phyloP scores from a whole-genome alignment of 92 coral and sea anemone genomes.

The Epizoanthus rinbou region DNA sequence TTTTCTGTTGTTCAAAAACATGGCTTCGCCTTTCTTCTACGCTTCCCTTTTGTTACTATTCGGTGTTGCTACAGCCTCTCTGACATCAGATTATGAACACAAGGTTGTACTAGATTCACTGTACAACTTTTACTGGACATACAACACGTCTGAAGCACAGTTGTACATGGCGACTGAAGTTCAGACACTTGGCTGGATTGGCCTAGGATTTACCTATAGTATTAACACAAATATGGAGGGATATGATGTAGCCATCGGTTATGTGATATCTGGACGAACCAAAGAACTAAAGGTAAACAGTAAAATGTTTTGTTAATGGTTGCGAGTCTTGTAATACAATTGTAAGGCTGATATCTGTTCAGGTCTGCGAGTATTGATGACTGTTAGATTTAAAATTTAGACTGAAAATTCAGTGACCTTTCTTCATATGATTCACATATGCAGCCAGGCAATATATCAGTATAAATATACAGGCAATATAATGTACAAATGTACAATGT shows the following conservation, averaged over 20 bases:
- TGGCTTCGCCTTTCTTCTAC: not conserved
- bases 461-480: too few relatives aligned
- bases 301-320: not conserved
- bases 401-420: not conserved
- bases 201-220: constrained; percentile 22
- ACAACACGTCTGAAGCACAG: constrained; percentile 15
- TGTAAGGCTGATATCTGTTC: not conserved
- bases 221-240: constrained; percentile 33
- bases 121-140: constrained; percentile 30
- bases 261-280: not conserved
- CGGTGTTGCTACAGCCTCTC: not conserved
- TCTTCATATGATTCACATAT: not conserved
- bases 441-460: too few relatives aligned
- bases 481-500: too few relatives aligned
- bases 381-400: too few relatives aligned
- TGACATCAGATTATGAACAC: constrained; percentile 12
- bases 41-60: not conserved
- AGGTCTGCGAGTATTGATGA: not conserved
- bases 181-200: constrained; percentile 17
- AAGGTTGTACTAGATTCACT: not conserved
- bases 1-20: constrained; percentile 8
- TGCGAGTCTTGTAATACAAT: not conserved
- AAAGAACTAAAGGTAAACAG: constrained; percentile 8
- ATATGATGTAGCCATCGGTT: constrained; percentile 31
- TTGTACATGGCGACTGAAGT: constrained; percentile 30